Evolutionary conservation across 2,888 invertebrate genomes (phyloP).

Genomic region (Agrochola macilenta): DNA sequence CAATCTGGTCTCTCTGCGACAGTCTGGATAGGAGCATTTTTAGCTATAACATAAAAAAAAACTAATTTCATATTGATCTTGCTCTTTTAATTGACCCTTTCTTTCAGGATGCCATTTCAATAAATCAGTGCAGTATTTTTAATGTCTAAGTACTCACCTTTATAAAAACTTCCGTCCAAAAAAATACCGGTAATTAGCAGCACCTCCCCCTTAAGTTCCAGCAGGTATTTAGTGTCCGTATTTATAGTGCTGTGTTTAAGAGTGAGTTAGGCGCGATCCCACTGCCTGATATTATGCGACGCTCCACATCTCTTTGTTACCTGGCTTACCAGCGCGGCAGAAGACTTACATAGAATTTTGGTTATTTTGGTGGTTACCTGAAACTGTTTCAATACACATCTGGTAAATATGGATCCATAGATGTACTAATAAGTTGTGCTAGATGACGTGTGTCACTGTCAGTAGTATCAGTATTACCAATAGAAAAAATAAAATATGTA

Average conservation of each 20-base stretch:
- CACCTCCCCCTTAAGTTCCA: constrained; percentile 77
- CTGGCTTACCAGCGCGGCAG: constrained; percentile 51
- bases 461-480: too few relatives aligned
- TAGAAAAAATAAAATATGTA: too few relatives aligned
- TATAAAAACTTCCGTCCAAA: not conserved
- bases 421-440: too few relatives aligned
- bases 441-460: too few relatives aligned
- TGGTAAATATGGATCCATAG: not conserved
- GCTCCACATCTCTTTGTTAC: constrained; percentile 62
- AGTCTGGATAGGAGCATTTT: too few relatives aligned
- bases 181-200: constrained; percentile 39
- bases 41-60: too few relatives aligned
- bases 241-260: constrained; percentile 83
- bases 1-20: too few relatives aligned
- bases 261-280: constrained; percentile 69
- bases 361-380: constrained; percentile 4
- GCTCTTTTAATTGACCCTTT: too few relatives aligned
- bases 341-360: constrained; percentile 18
- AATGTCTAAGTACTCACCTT: too few relatives aligned
- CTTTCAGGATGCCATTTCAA: too few relatives aligned
- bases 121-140: too few relatives aligned
- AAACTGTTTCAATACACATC: not conserved
- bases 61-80: too few relatives aligned
- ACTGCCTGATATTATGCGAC: constrained; percentile 62
- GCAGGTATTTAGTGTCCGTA: constrained; percentile 84